Evolutionary conservation across 2,888 invertebrate species (phyloP).

Genomic region (Lysandra bellargus): DNA sequence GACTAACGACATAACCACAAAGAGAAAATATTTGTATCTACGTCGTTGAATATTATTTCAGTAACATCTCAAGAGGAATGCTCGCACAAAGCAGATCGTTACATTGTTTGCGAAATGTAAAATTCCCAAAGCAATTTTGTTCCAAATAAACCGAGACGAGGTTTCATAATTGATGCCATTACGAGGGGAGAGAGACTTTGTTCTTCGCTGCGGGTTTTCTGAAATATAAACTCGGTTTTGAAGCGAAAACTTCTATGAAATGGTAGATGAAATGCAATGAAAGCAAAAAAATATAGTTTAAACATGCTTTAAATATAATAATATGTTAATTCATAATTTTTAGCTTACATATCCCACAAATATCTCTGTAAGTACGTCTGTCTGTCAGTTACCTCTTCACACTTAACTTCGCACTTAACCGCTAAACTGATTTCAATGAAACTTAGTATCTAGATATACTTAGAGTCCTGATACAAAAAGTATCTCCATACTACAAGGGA

Average conservation of each 20-base stretch:
- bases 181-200: slow-evolving; percentile 45
- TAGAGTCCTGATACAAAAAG: no score
- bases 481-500: no score
- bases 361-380: no score
- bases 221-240: neutral
- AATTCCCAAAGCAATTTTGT: slow-evolving; percentile 28
- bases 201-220: slow-evolving; percentile 37
- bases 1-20: neutral
- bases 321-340: no score
- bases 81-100: slow-evolving; percentile 8
- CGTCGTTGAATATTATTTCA: neutral
- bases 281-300: no score
- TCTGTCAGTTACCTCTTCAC: no score
- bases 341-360: no score
- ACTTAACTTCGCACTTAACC: no score
- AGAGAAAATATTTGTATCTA: neutral
- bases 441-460: no score
- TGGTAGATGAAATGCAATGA: no score
- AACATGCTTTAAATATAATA: no score
- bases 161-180: slow-evolving; percentile 65
- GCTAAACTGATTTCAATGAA: no score
- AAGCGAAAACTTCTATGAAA: neutral
- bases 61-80: slow-evolving; percentile 1
- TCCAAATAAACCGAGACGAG: slow-evolving; percentile 30
- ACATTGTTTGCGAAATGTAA: slow-evolving; percentile 22